Base-by-base conservation (phyloP, 2,888 invertebrate genomes). In the Piscicola geometra region DNA sequence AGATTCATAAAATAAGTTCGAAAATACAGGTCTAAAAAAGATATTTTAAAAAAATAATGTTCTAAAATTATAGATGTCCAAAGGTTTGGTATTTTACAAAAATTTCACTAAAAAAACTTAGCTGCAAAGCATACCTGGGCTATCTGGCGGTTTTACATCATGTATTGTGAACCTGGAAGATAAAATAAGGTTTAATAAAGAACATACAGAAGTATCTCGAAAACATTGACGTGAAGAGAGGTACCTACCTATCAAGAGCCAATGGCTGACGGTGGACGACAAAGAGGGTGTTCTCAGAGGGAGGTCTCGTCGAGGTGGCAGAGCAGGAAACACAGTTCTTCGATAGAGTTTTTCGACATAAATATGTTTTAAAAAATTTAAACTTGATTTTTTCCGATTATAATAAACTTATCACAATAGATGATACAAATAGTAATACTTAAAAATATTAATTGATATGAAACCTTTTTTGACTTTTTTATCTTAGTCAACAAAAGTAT, bases 401-500 rank as follows among this genome's bases (percentile, higher is more conserved):
- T n/a, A n/a, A n/a, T n/a, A n/a, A n/a, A n/a, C n/a, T n/a, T n/a
- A n/a, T n/a, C n/a, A n/a, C n/a, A n/a, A n/a, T n/a, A n/a, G n/a
- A n/a, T n/a, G n/a, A n/a, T n/a, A n/a, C n/a, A n/a, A n/a, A n/a
- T n/a, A n/a, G n/a, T n/a, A n/a, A n/a, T n/a, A n/a, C n/a, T n/a
- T n/a, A n/a, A n/a, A n/a, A n/a, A n/a, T n/a, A n/a, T n/a, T n/a
- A n/a, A n/a, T n/a, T n/a, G n/a, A n/a, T n/a, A n/a, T 9, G 36
- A 78, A 81, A 87, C 87, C 83, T 88, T 88, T 84, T 88, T 86
- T 30, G 87, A 83, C 77, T 89, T 89, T 82, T 89, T 89, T 66
- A 87, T 83, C 81, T 88, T 86, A 0, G 89, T 89, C 76, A 89
- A 85, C 75, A 89, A 86, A 36, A 89, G 85, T 86, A 89, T 89